Base-by-base conservation (phyloP, 2,113 vertebrate genomes). In the Podarcis muralis region DNA sequence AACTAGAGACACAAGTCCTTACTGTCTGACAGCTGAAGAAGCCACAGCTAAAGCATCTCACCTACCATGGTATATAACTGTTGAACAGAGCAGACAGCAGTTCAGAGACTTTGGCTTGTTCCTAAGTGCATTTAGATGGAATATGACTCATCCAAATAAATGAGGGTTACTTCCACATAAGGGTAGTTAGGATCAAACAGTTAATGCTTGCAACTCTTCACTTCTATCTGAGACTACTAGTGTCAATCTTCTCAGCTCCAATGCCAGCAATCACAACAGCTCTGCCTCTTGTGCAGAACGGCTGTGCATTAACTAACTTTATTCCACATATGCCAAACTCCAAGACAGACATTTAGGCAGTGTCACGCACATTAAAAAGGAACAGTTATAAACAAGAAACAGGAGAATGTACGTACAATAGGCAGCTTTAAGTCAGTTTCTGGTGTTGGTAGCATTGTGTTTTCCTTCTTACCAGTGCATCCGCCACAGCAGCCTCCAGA, bases 401-500 rank as follows among this genome's bases (percentile, higher is more conserved):
- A 95, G 89, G 84, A 94, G 81, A 94, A 85, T 0, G n/a, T 75
- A 86, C 91, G 85, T 92, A 93, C 95, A 95, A 92, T 81, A 84
- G 48, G 81, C 81, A 94, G 93, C 82, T 90, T 91, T 83, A 96
- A 94, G 92, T 40, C 90, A 93, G 90, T 93, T 94, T 93, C 90
- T 0, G 93, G 92, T 86, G 94, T 81, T 27, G 91, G 93, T 88
- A 94, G 90, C 90, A 95, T 94, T 95, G 93, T 69, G 89, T 57
- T 53, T 91, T 11, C 68, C 76, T 89, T 95, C 98, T 98, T 97
- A 99, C 99, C 98, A 99, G 95, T 93, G 99, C 99, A 91, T 99
- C 99, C 0, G 99, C 99, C 3, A 99, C 98, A 0, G 99, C 99
- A 20, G 99, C 99, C 92, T 99, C 99, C 90, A 99, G 97, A 91